Percentiles rank a stretch among this genome's conserved stretches.
phyloP scores from a whole-genome alignment of 2,113 vertebrate genomes.

The Apteryx mantelli region DNA sequence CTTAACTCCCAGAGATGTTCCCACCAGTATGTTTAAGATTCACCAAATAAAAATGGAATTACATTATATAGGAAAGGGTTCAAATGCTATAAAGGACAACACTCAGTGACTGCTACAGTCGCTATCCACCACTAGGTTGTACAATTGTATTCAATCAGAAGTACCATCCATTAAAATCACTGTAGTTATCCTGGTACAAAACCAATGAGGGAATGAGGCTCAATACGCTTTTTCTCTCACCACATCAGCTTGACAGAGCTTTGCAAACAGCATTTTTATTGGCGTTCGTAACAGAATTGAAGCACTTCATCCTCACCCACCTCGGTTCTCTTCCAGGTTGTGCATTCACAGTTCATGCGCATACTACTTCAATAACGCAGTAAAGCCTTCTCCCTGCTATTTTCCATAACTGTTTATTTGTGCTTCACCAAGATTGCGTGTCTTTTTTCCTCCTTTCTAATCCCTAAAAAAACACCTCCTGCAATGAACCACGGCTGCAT shows the following conservation, averaged over 20 bases:
- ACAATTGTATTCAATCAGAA: background rate
- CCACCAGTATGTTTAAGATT: background rate
- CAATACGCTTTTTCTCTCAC: background rate
- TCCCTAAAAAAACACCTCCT: background rate
- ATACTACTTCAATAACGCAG: background rate
- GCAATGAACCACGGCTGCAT: background rate
- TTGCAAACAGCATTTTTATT: background rate
- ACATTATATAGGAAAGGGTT: background rate
- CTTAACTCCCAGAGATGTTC: background rate
- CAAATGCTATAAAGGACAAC: background rate
- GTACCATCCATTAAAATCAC: background rate
- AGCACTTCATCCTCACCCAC: background rate
- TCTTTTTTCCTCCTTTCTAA: background rate
- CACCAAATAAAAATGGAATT: background rate
- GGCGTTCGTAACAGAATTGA: background rate
- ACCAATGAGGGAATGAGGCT: background rate
- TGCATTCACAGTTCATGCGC: too few species aligned
- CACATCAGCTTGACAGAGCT: background rate
- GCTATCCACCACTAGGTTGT: background rate
- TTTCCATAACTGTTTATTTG: background rate
- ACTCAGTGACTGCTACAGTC: rapidly evolving
- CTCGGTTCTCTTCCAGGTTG: background rate
- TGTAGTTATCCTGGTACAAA: background rate
- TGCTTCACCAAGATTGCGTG: background rate
- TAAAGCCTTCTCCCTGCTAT: background rate